Conservation (phyloP, 2,113 vertebrate species). For the Gambusia affinis region DNA sequence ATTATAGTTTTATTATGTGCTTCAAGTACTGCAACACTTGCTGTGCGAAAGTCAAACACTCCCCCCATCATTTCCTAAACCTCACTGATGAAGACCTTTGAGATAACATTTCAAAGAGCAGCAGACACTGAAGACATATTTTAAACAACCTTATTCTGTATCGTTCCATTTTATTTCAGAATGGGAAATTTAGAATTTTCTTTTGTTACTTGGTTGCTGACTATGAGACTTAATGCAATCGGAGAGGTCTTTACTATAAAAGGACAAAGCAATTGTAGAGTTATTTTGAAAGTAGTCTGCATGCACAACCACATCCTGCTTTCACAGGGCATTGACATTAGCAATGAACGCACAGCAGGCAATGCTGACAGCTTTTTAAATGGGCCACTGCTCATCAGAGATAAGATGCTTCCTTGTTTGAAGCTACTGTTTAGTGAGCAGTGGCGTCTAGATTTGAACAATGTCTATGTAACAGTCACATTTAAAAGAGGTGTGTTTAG, state of each 20-base stretch:
- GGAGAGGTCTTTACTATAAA: constrained; percentile 73
- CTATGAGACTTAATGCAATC: background rate
- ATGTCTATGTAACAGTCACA: background rate
- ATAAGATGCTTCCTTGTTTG: background rate
- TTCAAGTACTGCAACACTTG: background rate
- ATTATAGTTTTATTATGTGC: too few relatives aligned
- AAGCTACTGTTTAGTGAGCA: background rate
- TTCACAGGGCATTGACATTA: constrained; percentile 41
- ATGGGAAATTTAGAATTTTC: background rate
- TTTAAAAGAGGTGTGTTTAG: background rate
- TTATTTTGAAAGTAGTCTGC: constrained; percentile 70
- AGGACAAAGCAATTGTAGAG: constrained; percentile 65
- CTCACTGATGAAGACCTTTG: background rate
- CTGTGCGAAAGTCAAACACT: background rate
- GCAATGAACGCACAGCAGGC: constrained; percentile 36
- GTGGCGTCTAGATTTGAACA: background rate
- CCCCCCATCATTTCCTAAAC: constrained; percentile 11
- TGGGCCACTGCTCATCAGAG: constrained; percentile 23
- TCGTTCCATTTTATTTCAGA: background rate
- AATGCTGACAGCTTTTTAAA: constrained; percentile 24
- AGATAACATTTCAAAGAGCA: constrained; percentile 20
- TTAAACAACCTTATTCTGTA: background rate
- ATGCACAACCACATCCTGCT: constrained; percentile 78
- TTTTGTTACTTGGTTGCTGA: background rate
- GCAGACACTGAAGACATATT: background rate